Evolutionary conservation across 2,888 invertebrate genomes (phyloP).

Genomic region (Bombylius discolor): DNA sequence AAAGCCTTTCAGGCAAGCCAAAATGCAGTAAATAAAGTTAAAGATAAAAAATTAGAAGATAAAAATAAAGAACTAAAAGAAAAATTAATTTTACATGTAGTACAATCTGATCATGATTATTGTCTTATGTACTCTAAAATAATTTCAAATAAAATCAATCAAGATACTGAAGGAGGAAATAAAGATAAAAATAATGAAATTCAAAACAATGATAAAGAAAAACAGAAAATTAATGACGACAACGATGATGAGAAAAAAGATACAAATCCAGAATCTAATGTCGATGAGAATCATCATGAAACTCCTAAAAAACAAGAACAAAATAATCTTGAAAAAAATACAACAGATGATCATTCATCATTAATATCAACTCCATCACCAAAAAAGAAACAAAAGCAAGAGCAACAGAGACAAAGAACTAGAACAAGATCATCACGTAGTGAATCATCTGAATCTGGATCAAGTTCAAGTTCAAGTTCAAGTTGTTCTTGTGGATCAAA

Average conservation of each 20-base stretch:
- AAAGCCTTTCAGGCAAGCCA: conserved; percentile 22
- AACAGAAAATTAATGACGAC: background rate
- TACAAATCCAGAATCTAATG: too few relatives aligned
- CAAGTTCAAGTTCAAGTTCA: conserved; percentile 62
- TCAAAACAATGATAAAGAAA: conserved; percentile 14
- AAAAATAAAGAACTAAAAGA: conserved; percentile 5
- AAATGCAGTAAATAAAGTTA: background rate
- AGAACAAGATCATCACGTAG: conserved; percentile 10
- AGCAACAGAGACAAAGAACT: conserved; percentile 26
- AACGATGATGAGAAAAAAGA: background rate
- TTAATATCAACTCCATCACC: conserved; percentile 21
- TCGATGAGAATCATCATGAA: too few relatives aligned
- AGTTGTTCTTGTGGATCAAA: conserved; percentile 74
- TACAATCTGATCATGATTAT: conserved; percentile 64
- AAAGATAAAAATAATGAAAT: conserved; percentile 36
- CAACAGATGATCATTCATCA: background rate
- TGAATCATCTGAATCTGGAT: conserved; percentile 57
- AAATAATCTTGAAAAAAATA: background rate
- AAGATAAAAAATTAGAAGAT: too few relatives aligned
- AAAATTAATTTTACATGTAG: conserved; percentile 41
- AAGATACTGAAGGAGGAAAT: conserved; percentile 31
- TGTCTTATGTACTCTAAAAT: conserved; percentile 39
- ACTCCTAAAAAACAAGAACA: background rate
- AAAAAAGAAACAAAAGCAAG: conserved; percentile 41
- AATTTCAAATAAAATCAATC: conserved; percentile 34